Base-by-base conservation (phyloP, 2,888 invertebrate species). In the Crossocerus cetratus region DNA sequence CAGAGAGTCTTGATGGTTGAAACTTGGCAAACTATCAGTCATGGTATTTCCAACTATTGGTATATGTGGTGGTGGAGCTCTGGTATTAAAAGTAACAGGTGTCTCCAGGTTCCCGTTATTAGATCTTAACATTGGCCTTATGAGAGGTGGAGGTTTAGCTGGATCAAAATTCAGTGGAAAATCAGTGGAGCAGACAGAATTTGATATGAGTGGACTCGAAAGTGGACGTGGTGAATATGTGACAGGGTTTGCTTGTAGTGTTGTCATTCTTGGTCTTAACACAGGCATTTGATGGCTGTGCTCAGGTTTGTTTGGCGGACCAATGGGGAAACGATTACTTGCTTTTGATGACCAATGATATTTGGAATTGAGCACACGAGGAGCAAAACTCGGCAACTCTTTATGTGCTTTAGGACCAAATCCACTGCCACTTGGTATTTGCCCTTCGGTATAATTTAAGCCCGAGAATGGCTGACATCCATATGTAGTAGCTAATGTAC, bases 51-150 rank as follows among this genome's bases (percentile, higher is more conserved):
- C 21, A 2, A 70, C 5, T 4, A 57, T 58, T 11, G 65, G 1
- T 20, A 72, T 65, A 3, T 32, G 58, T n/a, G 55, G 73, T 22
- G 69, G 74, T 60, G 66, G 67, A 14, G n/a, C 64, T 42, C 83
- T 72, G 0, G 84, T 85, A 73, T 87, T 83, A 44, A 85, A 87
- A 0, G 70, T 65, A 2, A 79, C 67, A 14, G 84, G 79, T n/a
- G 81, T 76, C 49, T 83, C 84, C 1, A 80, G 43, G 20, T 81
- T 78, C 20, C 76, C 70, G 20, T 66, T 64, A 20, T 16, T 59
- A 16, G 60, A 20, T 0, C 55, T 62, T 4, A 73, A 53, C 11
- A 45, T 56, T 8, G 66, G 14, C 44, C 69, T 69, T 43, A 77
- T 68, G 45, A 76, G 70, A 42, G 81, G 76, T 5, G 73, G 78